Evolutionary conservation across 2,113 vertebrate species (phyloP).

Genomic region (Pithys albifrons): DNA sequence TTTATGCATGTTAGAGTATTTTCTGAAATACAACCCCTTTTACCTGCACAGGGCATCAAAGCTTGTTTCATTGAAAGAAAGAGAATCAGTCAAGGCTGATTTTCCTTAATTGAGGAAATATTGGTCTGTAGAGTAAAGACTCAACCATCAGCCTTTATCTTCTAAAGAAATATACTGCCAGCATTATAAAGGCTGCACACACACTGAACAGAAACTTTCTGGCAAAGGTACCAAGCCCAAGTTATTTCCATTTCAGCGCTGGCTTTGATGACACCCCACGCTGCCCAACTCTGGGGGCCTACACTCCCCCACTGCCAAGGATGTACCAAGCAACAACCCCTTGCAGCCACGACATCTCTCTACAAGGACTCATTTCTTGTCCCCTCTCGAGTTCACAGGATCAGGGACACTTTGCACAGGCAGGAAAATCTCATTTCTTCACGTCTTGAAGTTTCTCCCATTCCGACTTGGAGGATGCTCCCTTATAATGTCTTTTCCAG

Average conservation of each 20-base stretch:
- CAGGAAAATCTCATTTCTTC: background rate
- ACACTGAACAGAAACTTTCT: background rate
- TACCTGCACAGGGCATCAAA: background rate
- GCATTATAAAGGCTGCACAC: background rate
- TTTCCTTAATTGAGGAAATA: background rate
- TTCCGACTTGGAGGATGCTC: constrained; percentile 30
- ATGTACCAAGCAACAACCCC: background rate
- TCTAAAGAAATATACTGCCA: background rate
- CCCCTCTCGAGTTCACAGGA: background rate
- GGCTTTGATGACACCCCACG: background rate
- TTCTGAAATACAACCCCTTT: background rate
- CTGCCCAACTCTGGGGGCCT: background rate
- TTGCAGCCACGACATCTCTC: background rate
- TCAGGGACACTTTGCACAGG: fast-evolving
- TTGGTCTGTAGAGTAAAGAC: background rate
- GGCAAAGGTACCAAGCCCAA: background rate
- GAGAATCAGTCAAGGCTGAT: background rate
- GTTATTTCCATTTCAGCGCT: background rate
- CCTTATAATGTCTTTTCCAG: constrained; percentile 14
- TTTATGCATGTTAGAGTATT: background rate
- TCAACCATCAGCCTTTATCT: background rate
- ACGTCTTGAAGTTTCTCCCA: background rate
- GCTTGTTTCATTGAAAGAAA: background rate
- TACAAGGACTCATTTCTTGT: fast-evolving
- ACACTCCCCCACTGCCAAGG: fast-evolving